Conservation (phyloP, 2,888 invertebrate species). For the Tridacna crocea region DNA sequence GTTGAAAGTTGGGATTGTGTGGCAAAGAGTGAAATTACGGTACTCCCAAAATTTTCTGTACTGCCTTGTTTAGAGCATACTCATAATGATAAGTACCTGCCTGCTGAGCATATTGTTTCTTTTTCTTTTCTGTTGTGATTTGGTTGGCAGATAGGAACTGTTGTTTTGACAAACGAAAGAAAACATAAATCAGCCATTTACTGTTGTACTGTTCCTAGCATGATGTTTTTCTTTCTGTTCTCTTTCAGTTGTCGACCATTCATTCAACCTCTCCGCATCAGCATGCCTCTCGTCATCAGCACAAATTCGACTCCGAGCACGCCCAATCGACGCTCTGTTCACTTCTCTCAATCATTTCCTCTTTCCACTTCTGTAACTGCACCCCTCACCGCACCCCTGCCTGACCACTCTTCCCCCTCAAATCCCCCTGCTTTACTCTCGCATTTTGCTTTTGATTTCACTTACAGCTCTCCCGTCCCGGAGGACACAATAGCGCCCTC, state of each 20-base stretch:
- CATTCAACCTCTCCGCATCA: slow-evolving; percentile 48
- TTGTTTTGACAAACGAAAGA: too few relatives aligned
- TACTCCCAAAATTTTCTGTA: too few relatives aligned
- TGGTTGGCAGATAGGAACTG: too few relatives aligned
- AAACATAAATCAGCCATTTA: too few relatives aligned
- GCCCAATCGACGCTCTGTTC: slow-evolving; percentile 29
- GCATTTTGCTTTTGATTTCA: slow-evolving; percentile 76
- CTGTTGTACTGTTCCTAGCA: slow-evolving; percentile 11
- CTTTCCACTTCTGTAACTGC: slow-evolving; percentile 6
- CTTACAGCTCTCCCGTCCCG: slow-evolving; percentile 82
- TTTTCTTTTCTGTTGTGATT: too few relatives aligned
- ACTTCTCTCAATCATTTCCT: slow-evolving; percentile 27
- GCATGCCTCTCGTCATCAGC: slow-evolving; percentile 54
- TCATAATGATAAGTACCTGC: too few relatives aligned
- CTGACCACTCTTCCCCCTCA: slow-evolving; percentile 21
- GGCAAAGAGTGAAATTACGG: too few relatives aligned
- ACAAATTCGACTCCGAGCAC: slow-evolving; percentile 37
- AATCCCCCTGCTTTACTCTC: slow-evolving; percentile 60
- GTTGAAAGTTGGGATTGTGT: background rate
- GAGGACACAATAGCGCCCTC: slow-evolving; percentile 77
- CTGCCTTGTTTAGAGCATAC: too few relatives aligned
- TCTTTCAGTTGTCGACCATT: slow-evolving; percentile 51
- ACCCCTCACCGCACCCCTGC: slow-evolving; percentile 31
- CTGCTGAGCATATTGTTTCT: too few relatives aligned
- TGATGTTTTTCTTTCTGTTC: slow-evolving; percentile 36